A percentile compares a stretch with the other conserved stretches of the same genome.
These are phyloP conservation scores for Apamea sordens DNA, from an alignment of 2,888 invertebrate genomes.

Conservation along the genomic window DNA sequence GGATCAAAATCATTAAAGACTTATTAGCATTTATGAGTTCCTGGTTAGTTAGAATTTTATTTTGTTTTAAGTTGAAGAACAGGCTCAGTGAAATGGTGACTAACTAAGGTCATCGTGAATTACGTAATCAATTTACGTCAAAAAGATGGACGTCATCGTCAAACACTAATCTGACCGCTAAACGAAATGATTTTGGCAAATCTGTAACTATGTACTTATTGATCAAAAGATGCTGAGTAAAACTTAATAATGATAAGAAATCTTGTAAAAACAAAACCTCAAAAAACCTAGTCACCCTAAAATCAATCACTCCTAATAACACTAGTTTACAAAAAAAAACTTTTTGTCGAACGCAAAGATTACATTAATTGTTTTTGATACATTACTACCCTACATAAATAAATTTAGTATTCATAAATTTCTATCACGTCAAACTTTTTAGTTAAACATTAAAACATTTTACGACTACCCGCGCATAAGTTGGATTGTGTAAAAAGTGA, in stretches of 20 bases:
- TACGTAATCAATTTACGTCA: not conserved
- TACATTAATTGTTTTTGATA: too few relatives aligned
- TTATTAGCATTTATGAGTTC: conserved; percentile 36
- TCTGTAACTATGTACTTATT: not conserved
- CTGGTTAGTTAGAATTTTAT: conserved; percentile 21
- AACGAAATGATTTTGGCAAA: not conserved
- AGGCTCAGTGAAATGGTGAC: not conserved
- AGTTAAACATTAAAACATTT: too few relatives aligned
- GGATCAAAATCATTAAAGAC: too few relatives aligned
- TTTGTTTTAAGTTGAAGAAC: conserved; percentile 1
- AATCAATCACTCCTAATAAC: conserved; percentile 36
- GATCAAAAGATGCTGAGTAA: conserved; percentile 1
- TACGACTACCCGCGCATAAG: too few relatives aligned
- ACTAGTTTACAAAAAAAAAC: too few relatives aligned
- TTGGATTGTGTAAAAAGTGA: too few relatives aligned
- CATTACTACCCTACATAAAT: too few relatives aligned
- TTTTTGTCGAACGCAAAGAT: too few relatives aligned
- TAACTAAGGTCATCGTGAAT: not conserved
- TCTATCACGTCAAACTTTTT: too few relatives aligned
- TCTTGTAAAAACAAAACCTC: conserved; percentile 4
- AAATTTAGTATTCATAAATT: too few relatives aligned
- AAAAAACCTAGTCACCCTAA: conserved; percentile 11
- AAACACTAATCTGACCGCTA: too few relatives aligned
- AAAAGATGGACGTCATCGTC: not conserved
- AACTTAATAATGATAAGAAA: conserved; percentile 7